These are phyloP conservation scores for Emydocephalus ijimae DNA, from an alignment of 2,113 vertebrate genomes.

Conservation along the genomic window DNA sequence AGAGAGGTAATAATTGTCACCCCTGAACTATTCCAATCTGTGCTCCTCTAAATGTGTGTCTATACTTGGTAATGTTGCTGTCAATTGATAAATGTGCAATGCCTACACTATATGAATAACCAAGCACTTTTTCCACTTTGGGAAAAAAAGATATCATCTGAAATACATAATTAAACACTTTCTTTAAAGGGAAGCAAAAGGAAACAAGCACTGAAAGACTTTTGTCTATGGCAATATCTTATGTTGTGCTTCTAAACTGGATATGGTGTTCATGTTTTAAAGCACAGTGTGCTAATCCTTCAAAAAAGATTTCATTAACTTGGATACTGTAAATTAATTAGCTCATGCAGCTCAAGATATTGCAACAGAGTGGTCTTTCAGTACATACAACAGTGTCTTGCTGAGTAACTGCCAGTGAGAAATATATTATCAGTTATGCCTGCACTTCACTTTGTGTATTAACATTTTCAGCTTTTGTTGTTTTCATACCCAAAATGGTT, in stretches of 20 bases:
- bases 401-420: constrained; percentile 37
- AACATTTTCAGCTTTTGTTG: constrained; percentile 33
- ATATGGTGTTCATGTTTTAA: constrained; percentile 51
- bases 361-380: constrained; percentile 40
- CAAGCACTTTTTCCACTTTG: neutral
- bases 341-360: constrained; percentile 44
- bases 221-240: constrained; percentile 4
- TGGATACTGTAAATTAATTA: constrained; percentile 50
- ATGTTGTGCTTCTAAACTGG: neutral
- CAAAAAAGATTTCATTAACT: constrained; percentile 38
- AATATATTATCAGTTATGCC: constrained; percentile 19
- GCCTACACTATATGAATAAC: neutral
- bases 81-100: neutral
- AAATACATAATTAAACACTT: neutral
- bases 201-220: neutral
- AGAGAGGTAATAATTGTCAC: neutral
- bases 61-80: neutral
- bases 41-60: neutral
- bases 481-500: neutral
- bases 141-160: neutral
- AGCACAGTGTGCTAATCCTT: constrained; percentile 30
- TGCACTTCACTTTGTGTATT: constrained; percentile 17
- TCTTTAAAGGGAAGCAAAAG: too few relatives aligned
- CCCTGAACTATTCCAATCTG: neutral
- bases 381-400: constrained; percentile 7